These are phyloP conservation scores for Phthorimaea operculella DNA, from an alignment of 1,140 invertebrate genomes.

Conservation along the genomic window DNA sequence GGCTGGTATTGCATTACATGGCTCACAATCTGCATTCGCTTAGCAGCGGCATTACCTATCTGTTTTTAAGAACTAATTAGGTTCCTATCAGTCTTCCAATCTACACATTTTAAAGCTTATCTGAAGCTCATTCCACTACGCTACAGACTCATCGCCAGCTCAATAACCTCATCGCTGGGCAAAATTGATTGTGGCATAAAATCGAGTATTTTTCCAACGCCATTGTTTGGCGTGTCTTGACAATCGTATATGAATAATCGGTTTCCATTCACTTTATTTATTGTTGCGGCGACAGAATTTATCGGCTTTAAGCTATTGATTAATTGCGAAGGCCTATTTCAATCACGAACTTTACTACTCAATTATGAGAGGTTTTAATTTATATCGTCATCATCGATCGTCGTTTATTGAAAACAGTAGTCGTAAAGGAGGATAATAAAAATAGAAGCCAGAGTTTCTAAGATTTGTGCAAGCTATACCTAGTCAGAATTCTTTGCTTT, in stretches of 20 bases:
- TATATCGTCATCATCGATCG: too few relatives aligned
- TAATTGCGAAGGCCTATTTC: constrained; percentile 23
- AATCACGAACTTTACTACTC: neutral
- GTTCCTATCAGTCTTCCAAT: constrained; percentile 57
- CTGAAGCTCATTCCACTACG: constrained; percentile 32
- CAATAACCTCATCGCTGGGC: constrained; percentile 43
- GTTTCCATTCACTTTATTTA: constrained; percentile 44
- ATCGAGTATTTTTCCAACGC: constrained; percentile 32
- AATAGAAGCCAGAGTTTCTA: too few relatives aligned
- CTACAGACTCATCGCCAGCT: constrained; percentile 16
- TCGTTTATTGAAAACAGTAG: too few relatives aligned
- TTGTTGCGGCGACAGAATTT: constrained; percentile 45
- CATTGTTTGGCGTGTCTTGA: constrained; percentile 30
- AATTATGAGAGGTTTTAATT: too few relatives aligned
- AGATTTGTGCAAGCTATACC: too few relatives aligned
- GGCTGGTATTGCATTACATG: constrained; percentile 45
- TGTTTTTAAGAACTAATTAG: constrained; percentile 63
- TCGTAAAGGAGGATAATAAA: too few relatives aligned
- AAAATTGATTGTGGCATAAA: constrained; percentile 43
- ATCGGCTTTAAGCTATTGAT: constrained; percentile 42
- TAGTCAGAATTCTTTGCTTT: too few relatives aligned
- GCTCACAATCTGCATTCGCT: constrained; percentile 28
- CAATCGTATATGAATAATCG: constrained; percentile 31
- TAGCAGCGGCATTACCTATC: constrained; percentile 43
- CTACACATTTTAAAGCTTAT: constrained; percentile 58